Evolutionary conservation across 2,888 invertebrate species (phyloP).

Genomic region (Drosophila tripunctata): DNA sequence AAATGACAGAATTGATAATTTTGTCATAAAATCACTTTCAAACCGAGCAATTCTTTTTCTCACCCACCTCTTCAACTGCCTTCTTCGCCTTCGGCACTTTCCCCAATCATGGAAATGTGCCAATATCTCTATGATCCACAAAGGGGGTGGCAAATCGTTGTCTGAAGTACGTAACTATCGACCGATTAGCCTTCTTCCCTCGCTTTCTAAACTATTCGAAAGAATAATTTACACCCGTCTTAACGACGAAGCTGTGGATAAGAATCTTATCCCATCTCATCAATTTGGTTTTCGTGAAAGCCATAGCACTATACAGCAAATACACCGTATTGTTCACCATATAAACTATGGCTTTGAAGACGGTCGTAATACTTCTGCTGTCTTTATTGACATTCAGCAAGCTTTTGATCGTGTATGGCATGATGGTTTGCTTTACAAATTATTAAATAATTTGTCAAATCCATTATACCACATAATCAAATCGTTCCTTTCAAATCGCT

Average conservation of each 20-base stretch:
- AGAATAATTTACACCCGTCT: too few species aligned
- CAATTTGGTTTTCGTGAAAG: conserved; percentile 7
- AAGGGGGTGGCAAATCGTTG: background rate
- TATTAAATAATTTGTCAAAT: too few species aligned
- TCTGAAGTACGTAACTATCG: background rate
- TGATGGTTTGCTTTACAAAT: too few species aligned
- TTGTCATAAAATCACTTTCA: background rate
- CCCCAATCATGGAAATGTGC: background rate
- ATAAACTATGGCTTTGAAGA: background rate
- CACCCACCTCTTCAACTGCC: background rate
- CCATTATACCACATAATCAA: background rate
- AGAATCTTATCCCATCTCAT: background rate
- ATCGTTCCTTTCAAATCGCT: too few species aligned
- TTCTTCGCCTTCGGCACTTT: background rate
- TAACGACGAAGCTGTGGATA: background rate
- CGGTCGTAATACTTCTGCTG: background rate
- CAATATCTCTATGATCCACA: background rate
- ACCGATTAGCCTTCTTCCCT: background rate
- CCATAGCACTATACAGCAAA: conserved; percentile 5
- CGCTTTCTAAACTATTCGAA: background rate
- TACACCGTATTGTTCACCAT: background rate
- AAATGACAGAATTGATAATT: background rate
- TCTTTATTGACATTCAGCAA: conserved; percentile 1
- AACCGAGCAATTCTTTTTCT: background rate
- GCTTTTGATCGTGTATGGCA: too few species aligned